Evolutionary conservation across 2,113 vertebrate genomes (phyloP), one percentile per base, ranked within the genome.

Genomic region (Taurulus bubalis): DNA sequence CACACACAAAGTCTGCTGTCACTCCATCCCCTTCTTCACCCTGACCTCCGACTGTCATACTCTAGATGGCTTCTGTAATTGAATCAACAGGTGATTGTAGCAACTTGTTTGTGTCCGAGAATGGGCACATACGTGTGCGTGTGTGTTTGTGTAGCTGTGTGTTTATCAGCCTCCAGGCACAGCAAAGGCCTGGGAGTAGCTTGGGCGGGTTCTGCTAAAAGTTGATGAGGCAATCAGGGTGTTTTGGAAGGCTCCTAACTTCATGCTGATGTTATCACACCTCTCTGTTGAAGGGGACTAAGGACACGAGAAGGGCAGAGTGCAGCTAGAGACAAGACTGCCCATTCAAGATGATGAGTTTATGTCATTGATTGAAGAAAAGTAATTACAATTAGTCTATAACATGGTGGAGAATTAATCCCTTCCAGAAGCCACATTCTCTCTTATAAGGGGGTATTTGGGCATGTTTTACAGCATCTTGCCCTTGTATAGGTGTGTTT

Each of bases 21-120:
- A 84, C 80, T 76, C 20, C 38, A 79, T 32, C 71, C 74, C 30
- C 49, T 45, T 28, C 34, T 73, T 22, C 47, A 68, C 77, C 62
- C 28, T 53, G 64, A 88, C 75, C 71, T 89, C 71, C 74, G 62
- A 83, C 89, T 81, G 47, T 58, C 47, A 69, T 68, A 81, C 67
- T 67, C 18, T 59, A 28, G 18, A 51, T 51, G 32, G 32, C 51
- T 71, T 28, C 47, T 74, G 75, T 80, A 78, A 85, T 88, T 88
- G 55, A 82, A 90, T 91, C 91, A 90, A 71, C 86, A 83, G 86
- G 45, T 87, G 79, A 81, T 77, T 86, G 62, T 42, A 69, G 42
- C 45, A 82, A 59, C 65, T 65, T 26, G 11, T 28, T 34, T 47
- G 9, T 79, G 60, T 69, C 8, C 40, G 40, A 45, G 42, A 67